Evolutionary conservation across 2,888 invertebrate species (phyloP).

Genomic region (Chrysomela aeneicollis): DNA sequence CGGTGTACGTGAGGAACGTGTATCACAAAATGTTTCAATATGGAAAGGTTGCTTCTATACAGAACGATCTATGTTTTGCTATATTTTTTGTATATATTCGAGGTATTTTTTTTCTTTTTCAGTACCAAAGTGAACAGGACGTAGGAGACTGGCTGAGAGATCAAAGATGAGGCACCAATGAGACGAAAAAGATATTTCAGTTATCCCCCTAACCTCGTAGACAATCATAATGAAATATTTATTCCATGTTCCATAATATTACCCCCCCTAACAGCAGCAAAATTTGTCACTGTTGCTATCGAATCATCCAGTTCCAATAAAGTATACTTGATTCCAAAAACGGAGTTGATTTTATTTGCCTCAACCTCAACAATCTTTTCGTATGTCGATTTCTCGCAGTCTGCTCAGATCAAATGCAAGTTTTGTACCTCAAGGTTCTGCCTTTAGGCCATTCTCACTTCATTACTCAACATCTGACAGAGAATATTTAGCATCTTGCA

Average conservation of each 20-base stretch:
- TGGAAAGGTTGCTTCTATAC: neutral
- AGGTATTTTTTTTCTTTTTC: constrained; percentile 44
- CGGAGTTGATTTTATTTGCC: constrained; percentile 24
- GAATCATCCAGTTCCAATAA: constrained; percentile 50
- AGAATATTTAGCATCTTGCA: no score
- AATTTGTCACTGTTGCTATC: constrained; percentile 48
- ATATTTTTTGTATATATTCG: no score
- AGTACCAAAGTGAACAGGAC: constrained; percentile 53
- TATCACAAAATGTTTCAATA: neutral
- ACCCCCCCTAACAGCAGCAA: constrained; percentile 45
- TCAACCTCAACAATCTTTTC: neutral
- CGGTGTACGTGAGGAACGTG: neutral
- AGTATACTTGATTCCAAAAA: constrained; percentile 50
- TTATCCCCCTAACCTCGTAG: constrained; percentile 54
- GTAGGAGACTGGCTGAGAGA: constrained; percentile 53
- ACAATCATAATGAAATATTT: constrained; percentile 51
- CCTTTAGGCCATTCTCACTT: no score
- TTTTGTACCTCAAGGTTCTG: no score
- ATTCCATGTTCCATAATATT: constrained; percentile 38
- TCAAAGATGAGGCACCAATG: constrained; percentile 54
- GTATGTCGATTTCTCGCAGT: no score
- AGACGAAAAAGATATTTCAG: constrained; percentile 28
- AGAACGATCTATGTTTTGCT: no score
- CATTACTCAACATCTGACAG: no score
- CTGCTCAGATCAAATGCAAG: no score